These are phyloP conservation scores for Cryptoleucopteryx plumbea DNA, from an alignment of 2,113 vertebrate species.

Conservation along the genomic window DNA sequence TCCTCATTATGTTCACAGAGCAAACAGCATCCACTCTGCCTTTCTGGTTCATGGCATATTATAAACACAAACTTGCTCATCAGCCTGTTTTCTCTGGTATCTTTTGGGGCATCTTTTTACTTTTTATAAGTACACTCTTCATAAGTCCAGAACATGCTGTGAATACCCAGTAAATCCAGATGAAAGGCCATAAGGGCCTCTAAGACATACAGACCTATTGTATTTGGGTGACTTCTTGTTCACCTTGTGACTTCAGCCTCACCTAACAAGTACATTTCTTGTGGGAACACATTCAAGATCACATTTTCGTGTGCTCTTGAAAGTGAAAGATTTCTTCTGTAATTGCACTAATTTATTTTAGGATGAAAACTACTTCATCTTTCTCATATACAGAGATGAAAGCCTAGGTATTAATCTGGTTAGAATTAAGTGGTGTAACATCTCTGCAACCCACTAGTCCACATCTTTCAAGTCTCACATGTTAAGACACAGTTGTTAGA, in stretches of 20 bases:
- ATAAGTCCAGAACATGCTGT: neutral
- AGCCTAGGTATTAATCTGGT: neutral
- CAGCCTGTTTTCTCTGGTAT: neutral
- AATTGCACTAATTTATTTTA: neutral
- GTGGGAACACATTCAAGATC: neutral
- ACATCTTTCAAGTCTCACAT: neutral
- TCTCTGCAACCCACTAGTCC: neutral
- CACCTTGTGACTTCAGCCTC: neutral
- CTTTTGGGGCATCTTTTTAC: neutral
- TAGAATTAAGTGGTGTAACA: neutral
- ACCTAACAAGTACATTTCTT: neutral
- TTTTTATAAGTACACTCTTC: neutral
- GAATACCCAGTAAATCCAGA: neutral
- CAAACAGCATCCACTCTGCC: neutral
- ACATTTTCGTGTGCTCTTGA: neutral
- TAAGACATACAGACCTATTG: neutral
- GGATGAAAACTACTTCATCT: neutral
- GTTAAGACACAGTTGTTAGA: neutral
- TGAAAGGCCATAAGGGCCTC: neutral
- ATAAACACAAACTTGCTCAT: neutral
- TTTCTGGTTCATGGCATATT: neutral
- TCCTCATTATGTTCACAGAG: neutral
- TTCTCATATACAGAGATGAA: neutral
- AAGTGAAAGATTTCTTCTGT: neutral
- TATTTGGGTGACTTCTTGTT: neutral